Base-by-base conservation (phyloP, 2,113 vertebrate species). In the Circaetus cinerascens region DNA sequence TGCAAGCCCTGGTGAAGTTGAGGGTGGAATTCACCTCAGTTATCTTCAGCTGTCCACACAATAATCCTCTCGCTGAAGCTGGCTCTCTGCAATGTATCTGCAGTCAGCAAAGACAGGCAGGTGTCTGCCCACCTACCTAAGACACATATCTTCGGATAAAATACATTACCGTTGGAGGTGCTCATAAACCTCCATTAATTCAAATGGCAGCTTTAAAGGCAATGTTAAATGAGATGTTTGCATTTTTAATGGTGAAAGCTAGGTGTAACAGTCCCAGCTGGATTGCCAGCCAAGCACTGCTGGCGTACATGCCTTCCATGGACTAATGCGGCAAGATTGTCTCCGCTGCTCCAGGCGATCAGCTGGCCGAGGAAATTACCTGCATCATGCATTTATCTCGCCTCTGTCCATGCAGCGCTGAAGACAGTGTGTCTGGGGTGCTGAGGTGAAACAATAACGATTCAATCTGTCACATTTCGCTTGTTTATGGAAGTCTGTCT, bases 291-390 rank as follows among this genome's bases (percentile, higher is more conserved):
- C 53, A 13, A 80, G 53, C 59, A 26, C 8, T 20, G 36, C 57
- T 57, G 36, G 22, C 2, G 0, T 45, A 7, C 0, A 1, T 27
- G 43, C 34, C 75, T 67, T 51, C 34, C 38, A 43, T 0, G 2
- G 73, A 7, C 21, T 30, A 34, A 57, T 3, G 30, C 2, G 2
- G 36, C 55, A 15, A 38, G 57, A 34, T 25, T 36, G 21, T 38
- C 36, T 48, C 21, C 21, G 4, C 36, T 9, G 30, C 43, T 74
- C 48, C 79, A 22, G 41, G 72, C 56, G 56, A 64, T 32, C 64
- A 32, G 41, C 57, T 51, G 59, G 66, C 15, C 13, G 3, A 62
- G 25, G 29, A 40, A 62, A 30, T 25, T 4, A n/a, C 30, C 48
- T 50, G 48, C 23, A 48, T 15, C 23, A 2, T 2, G 17, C 34